A percentile compares a stretch with the other conserved stretches of the same genome.
Conservation (phyloP, 2,797 vertebrate species). For the Pempheris klunzingeri region DNA sequence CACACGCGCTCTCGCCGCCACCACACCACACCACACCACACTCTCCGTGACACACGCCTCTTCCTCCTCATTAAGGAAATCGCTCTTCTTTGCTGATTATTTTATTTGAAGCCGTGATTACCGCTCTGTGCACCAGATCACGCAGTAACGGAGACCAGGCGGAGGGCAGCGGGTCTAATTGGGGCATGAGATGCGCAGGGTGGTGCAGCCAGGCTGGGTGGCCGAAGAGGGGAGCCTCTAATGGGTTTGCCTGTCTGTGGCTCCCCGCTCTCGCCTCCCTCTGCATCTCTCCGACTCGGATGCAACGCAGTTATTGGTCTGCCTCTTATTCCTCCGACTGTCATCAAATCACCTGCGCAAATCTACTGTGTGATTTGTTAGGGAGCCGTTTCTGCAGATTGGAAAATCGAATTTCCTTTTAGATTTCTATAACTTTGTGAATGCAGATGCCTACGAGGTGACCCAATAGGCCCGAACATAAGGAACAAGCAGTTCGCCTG, state of each 20-base stretch:
- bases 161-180: conserved; percentile 95
- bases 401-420: conserved; percentile 96
- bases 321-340: conserved; percentile 92
- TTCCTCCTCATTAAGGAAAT: conserved; percentile 98
- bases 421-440: conserved; percentile 95
- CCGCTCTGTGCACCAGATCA: conserved; percentile 97
- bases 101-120: conserved; percentile 99
- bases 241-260: conserved; percentile 63
- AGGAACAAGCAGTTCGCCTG: conserved; percentile 37
- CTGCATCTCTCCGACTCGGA: conserved; percentile 80
- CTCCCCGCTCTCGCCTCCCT: conserved; percentile 38
- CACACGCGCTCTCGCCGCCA: conserved; percentile 86
- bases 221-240: conserved; percentile 80
- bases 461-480: conserved; percentile 38
- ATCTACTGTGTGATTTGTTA: conserved; percentile 94
- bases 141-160: conserved; percentile 95
- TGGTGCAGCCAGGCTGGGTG: conserved; percentile 83
- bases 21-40: conserved; percentile 89
- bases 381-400: conserved; percentile 93
- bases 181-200: conserved; percentile 91
- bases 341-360: conserved; percentile 93
- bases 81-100: conserved; percentile 99
- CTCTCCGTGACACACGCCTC: conserved; percentile 95
- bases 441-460: conserved; percentile 79
- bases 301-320: conserved; percentile 89